Conservation (phyloP, 2,113 vertebrate genomes). For the Semnornis frantzii region DNA sequence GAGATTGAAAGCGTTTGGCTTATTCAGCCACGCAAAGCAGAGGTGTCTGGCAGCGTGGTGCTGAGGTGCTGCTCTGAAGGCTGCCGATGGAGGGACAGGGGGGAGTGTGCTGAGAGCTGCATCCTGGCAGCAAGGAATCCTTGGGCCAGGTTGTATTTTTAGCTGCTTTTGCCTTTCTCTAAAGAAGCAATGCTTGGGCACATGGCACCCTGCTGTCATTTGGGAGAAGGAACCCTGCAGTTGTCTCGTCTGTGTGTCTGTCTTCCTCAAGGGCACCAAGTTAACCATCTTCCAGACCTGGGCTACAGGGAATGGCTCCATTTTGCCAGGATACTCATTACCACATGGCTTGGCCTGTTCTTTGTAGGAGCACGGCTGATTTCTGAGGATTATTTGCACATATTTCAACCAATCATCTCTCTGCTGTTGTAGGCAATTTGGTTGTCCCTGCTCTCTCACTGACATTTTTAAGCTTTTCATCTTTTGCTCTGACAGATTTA, state of each 20-base stretch:
- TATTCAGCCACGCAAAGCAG: neutral
- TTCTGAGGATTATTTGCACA: neutral
- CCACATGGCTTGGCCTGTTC: neutral
- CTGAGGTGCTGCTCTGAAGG: neutral
- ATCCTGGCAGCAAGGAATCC: neutral
- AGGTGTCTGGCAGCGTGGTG: neutral
- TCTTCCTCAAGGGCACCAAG: fast-evolving
- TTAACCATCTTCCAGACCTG: neutral
- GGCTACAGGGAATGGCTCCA: fast-evolving
- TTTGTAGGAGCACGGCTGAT: neutral
- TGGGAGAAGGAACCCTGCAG: neutral
- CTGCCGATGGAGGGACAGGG: neutral
- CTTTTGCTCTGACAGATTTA: neutral
- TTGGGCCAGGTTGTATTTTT: neutral
- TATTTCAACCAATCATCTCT: neutral
- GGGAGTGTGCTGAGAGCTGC: neutral
- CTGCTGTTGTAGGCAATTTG: neutral
- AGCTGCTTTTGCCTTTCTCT: neutral
- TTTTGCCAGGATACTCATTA: neutral
- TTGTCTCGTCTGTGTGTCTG: fast-evolving
- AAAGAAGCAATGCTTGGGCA: neutral
- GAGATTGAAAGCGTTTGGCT: conserved; percentile 17
- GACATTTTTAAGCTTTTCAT: neutral
- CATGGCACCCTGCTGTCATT: neutral
- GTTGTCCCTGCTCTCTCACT: neutral